Conservation (phyloP, 2,888 invertebrate species). For the Chirona hameri region DNA sequence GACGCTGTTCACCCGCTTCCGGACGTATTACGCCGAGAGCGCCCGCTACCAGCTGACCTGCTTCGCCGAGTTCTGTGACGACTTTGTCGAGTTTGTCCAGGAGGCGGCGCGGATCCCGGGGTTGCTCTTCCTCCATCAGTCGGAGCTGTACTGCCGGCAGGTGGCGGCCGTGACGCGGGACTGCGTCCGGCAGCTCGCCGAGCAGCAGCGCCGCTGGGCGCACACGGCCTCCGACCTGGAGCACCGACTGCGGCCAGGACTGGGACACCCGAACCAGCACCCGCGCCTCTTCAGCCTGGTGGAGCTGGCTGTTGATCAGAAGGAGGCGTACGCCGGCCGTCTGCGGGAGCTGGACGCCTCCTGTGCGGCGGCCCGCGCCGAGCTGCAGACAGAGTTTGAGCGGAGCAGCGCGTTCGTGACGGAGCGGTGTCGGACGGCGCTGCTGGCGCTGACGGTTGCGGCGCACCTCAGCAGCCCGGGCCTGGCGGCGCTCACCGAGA, state of each 20-base stretch:
- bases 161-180: neutral
- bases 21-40: neutral
- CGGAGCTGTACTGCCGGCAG: slow-evolving; percentile 6
- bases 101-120: neutral
- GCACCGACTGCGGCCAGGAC: neutral
- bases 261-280: slow-evolving; percentile 1
- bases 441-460: neutral
- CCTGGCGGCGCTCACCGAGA: neutral
- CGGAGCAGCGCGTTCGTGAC: neutral
- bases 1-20: neutral
- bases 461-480: neutral
- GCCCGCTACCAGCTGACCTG: neutral
- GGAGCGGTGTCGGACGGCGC: neutral
- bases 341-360: neutral
- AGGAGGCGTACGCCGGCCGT: neutral
- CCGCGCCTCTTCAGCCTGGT: neutral
- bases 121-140: neutral
- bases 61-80: slow-evolving; percentile 1
- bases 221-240: neutral
- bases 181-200: neutral
- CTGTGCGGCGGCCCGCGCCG: neutral
- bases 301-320: neutral
- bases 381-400: neutral
- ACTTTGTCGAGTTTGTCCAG: neutral
- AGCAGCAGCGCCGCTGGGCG: neutral